A percentile compares a stretch with the other conserved stretches of the same genome.
These are phyloP conservation scores for Blera fallax DNA, from an alignment of 2,888 invertebrate genomes.

Conservation along the genomic window DNA sequence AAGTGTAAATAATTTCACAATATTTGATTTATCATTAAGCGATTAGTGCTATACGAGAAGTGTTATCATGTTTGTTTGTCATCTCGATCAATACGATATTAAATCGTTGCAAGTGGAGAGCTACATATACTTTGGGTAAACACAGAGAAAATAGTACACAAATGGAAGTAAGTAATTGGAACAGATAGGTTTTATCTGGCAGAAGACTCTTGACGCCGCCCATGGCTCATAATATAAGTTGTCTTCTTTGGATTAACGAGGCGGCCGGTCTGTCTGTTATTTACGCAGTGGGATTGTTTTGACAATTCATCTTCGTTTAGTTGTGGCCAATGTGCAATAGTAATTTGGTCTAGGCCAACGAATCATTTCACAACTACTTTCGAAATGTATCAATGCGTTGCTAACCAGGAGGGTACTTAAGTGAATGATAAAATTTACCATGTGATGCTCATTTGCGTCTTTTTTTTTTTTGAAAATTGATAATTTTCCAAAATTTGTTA, in stretches of 20 bases:
- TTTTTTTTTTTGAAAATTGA: too few relatives aligned
- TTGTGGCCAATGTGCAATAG: neutral
- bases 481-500: too few relatives aligned
- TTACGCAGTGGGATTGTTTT: neutral
- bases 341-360: neutral
- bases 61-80: slow-evolving; percentile 37
- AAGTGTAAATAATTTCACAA: slow-evolving; percentile 62
- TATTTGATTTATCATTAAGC: slow-evolving; percentile 60
- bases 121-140: neutral
- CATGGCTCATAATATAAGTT: neutral
- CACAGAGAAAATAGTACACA: neutral
- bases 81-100: slow-evolving; percentile 40
- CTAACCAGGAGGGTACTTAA: too few relatives aligned
- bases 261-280: neutral
- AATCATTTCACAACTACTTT: neutral
- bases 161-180: slow-evolving; percentile 24
- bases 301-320: neutral
- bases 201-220: slow-evolving; percentile 15
- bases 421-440: too few relatives aligned
- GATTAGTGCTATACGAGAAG: slow-evolving; percentile 40
- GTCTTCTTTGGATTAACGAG: neutral
- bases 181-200: slow-evolving; percentile 31
- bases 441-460: too few relatives aligned
- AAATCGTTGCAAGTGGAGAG: slow-evolving; percentile 24
- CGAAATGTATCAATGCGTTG: neutral